A percentile compares a stretch with the other conserved stretches of the same genome.
phyloP scores from a whole-genome alignment of 2,113 vertebrate species.

The Fukomys damarensis region DNA sequence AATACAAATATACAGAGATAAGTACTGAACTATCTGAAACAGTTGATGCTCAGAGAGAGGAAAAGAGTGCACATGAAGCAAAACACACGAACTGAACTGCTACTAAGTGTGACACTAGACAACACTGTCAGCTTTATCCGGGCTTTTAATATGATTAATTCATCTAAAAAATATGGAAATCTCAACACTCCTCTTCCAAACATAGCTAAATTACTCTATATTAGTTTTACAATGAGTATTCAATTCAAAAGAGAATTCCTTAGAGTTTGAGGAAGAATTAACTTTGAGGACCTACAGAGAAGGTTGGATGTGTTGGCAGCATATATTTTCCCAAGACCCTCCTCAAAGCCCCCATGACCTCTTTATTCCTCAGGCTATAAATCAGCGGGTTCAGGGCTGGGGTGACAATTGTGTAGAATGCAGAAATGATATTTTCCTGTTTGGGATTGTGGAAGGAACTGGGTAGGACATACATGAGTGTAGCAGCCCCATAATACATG shows the following conservation, averaged over 20 bases:
- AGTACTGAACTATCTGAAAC: background rate
- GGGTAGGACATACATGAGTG: constrained; percentile 74
- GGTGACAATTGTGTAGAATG: constrained; percentile 74
- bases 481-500: constrained; percentile 76
- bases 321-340: constrained; percentile 28
- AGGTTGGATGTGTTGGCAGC: background rate
- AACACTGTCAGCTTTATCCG: background rate
- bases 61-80: background rate
- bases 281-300: background rate
- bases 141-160: background rate
- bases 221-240: background rate
- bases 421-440: constrained; percentile 73
- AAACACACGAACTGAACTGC: background rate
- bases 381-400: constrained; percentile 58
- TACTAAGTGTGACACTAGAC: background rate
- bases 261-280: background rate
- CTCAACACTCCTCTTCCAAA: background rate
- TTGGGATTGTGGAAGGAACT: constrained; percentile 67
- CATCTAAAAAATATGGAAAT: background rate
- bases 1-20: background rate
- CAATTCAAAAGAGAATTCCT: background rate
- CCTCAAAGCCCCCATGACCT: constrained; percentile 37
- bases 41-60: background rate
- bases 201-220: accelerated
- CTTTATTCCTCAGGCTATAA: constrained; percentile 63